A percentile compares a stretch with the other conserved stretches of the same genome.
Evolutionary conservation across 2,113 vertebrate species (phyloP).

Genomic region (Platichthys stellatus): DNA sequence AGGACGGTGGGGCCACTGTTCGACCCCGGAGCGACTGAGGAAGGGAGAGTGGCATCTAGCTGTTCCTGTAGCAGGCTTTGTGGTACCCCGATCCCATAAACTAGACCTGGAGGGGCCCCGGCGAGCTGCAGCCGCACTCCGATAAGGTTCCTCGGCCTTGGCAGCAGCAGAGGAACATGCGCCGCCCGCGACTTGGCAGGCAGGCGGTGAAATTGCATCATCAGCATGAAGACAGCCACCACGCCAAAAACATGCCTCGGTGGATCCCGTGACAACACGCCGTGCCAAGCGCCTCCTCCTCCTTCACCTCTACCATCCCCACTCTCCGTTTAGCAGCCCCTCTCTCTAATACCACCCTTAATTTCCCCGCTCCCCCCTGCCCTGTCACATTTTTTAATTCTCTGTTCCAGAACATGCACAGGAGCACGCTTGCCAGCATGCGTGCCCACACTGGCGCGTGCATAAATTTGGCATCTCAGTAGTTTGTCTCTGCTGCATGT

Average conservation of each 20-base stretch:
- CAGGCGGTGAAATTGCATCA: constrained; percentile 70
- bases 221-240: constrained; percentile 58
- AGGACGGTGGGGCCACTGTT: constrained; percentile 1
- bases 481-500: constrained; percentile 58
- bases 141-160: constrained; percentile 41
- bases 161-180: constrained; percentile 39
- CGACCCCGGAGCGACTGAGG: background rate
- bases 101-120: constrained; percentile 40
- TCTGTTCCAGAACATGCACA: constrained; percentile 64
- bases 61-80: constrained; percentile 63
- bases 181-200: constrained; percentile 26
- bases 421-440: constrained; percentile 56
- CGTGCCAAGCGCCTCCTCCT: constrained; percentile 59
- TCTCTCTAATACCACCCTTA: constrained; percentile 29
- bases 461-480: constrained; percentile 47
- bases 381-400: constrained; percentile 64
- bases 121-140: constrained; percentile 45
- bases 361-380: constrained; percentile 5
- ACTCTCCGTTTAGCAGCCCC: constrained; percentile 28
- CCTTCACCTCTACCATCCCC: constrained; percentile 15
- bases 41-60: constrained; percentile 55
- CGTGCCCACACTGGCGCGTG: constrained; percentile 59
- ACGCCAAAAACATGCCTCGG: constrained; percentile 61
- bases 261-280: constrained; percentile 45
- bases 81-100: constrained; percentile 50